Percentiles rank a stretch among this genome's conserved stretches.
Evolutionary conservation across 2,797 vertebrate genomes (phyloP).

Genomic region (Podarcis siculus): DNA sequence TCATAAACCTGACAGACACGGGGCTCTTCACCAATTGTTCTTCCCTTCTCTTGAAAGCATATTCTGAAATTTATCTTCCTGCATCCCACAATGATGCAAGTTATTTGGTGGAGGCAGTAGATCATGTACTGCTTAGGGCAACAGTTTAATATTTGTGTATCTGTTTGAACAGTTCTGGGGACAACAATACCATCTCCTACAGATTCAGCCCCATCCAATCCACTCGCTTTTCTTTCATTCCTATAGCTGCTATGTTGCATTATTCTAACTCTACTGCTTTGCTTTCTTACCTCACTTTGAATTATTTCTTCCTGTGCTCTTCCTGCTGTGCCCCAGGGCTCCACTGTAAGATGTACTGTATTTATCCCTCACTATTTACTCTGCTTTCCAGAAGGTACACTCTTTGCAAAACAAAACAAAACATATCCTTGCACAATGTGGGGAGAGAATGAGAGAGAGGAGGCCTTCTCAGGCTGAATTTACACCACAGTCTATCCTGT

Average conservation of each 20-base stretch:
- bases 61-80: conserved; percentile 44
- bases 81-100: conserved; percentile 53
- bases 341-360: conserved; percentile 1
- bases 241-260: conserved; percentile 37
- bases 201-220: conserved; percentile 46
- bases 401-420: conserved; percentile 25
- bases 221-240: conserved; percentile 48
- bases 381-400: conserved; percentile 32
- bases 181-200: background rate
- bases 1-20: conserved; percentile 32
- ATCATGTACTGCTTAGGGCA: conserved; percentile 62
- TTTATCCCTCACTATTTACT: conserved; percentile 36
- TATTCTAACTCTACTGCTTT: conserved; percentile 37
- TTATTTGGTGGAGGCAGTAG: conserved; percentile 58
- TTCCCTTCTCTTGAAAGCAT: background rate
- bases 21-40: conserved; percentile 20
- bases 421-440: conserved; percentile 5
- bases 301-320: conserved; percentile 28
- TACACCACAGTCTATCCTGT: no score
- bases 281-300: conserved; percentile 42
- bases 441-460: background rate
- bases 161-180: conserved; percentile 53
- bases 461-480: no score
- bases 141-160: conserved; percentile 61
- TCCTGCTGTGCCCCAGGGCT: conserved; percentile 7